Evolutionary conservation across 2,113 vertebrate species (phyloP).

Genomic region (Megaleporinus macrocephalus): DNA sequence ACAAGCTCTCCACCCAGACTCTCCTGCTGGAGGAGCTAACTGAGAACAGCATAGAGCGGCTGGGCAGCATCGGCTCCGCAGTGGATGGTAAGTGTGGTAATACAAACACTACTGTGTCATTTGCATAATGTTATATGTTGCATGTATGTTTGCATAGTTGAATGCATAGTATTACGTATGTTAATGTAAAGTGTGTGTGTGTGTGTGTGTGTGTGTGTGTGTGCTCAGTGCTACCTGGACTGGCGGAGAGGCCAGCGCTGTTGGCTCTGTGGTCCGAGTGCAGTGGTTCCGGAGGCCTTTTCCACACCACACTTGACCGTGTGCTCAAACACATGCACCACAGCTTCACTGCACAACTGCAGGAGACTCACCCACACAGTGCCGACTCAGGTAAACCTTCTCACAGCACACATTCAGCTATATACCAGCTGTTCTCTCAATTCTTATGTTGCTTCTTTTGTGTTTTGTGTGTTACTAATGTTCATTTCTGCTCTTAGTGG

Average conservation of each 20-base stretch:
- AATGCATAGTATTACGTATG: no score
- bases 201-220: slow-evolving; percentile 20
- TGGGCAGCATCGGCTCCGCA: slow-evolving; percentile 81
- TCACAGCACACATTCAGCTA: not conserved
- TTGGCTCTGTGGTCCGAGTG: slow-evolving; percentile 93
- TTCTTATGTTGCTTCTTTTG: not conserved
- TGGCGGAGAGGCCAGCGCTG: slow-evolving; percentile 83
- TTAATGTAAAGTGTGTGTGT: no score
- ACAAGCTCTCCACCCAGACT: slow-evolving; percentile 86
- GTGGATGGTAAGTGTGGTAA: slow-evolving; percentile 82
- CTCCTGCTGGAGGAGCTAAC: slow-evolving; percentile 85
- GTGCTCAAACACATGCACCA: slow-evolving; percentile 85
- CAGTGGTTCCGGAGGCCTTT: slow-evolving; percentile 82
- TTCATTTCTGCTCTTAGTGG: not conserved
- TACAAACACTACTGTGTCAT: no score
- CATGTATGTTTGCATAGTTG: no score
- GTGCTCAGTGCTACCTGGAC: slow-evolving; percentile 84
- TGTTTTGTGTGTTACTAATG: not conserved
- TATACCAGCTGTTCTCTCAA: not conserved
- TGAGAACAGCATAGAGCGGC: slow-evolving; percentile 85
- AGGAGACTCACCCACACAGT: slow-evolving; percentile 81
- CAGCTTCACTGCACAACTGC: slow-evolving; percentile 78
- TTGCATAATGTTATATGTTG: no score
- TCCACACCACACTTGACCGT: slow-evolving; percentile 88
- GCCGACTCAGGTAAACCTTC: slow-evolving; percentile 82